Percentiles rank a stretch among this genome's conserved stretches.
These are phyloP conservation scores for Rhinopomastus cyanomelas DNA, from an alignment of 2,113 vertebrate species.

Conservation along the genomic window DNA sequence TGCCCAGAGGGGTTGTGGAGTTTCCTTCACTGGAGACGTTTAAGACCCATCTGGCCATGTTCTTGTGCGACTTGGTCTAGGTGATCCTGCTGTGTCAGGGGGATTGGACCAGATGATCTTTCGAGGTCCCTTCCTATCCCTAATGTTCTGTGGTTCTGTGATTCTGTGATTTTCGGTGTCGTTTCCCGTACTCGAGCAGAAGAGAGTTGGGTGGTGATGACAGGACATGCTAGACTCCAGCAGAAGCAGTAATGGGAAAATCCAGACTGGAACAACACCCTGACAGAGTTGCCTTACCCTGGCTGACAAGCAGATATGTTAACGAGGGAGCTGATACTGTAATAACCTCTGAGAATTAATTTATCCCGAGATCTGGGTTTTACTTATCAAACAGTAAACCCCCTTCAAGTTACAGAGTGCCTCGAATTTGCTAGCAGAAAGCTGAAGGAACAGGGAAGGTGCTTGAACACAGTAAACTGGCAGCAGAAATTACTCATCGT, in stretches of 20 bases:
- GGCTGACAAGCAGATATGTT: neutral
- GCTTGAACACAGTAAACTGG: neutral
- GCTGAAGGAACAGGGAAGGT: neutral
- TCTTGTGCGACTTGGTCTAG: no score
- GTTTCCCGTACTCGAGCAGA: neutral
- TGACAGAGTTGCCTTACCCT: neutral
- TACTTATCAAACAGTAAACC: neutral
- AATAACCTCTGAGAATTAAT: neutral
- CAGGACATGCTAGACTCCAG: neutral
- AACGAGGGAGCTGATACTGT: neutral
- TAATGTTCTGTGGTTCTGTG: no score
- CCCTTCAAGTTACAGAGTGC: neutral
- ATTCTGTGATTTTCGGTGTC: neutral
- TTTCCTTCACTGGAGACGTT: no score
- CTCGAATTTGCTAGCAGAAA: neutral
- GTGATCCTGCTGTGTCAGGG: no score
- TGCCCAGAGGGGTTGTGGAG: no score
- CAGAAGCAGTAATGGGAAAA: neutral
- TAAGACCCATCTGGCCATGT: no score
- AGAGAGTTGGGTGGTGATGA: neutral
- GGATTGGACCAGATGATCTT: no score
- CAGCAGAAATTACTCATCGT: neutral
- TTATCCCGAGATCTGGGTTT: neutral
- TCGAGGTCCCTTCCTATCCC: no score
- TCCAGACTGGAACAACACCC: neutral